Evolutionary conservation across 2,888 invertebrate genomes (phyloP).

Genomic region (Masnerella sp.): DNA sequence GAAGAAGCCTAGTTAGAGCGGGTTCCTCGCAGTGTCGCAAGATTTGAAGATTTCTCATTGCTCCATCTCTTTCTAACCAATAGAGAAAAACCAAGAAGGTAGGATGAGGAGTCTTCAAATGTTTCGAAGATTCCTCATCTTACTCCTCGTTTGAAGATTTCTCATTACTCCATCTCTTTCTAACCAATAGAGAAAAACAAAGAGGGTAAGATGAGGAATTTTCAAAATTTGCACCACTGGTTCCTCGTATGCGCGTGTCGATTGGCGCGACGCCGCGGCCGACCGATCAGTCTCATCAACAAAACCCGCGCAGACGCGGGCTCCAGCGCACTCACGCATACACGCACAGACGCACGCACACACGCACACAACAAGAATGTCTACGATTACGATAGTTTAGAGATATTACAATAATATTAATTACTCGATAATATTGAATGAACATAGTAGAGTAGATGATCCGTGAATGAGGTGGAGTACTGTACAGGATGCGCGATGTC

Average conservation of each 20-base stretch:
- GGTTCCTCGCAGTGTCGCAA: no score
- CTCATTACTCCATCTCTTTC: no score
- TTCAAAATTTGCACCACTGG: no score
- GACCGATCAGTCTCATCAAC: constrained; percentile 76
- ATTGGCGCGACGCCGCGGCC: constrained; percentile 69
- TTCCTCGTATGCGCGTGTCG: constrained; percentile 32
- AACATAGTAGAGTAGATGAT: constrained; percentile 82
- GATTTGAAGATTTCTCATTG: no score
- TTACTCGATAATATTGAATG: constrained; percentile 77
- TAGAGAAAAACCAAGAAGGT: no score
- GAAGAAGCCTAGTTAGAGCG: no score
- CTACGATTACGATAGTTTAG: constrained; percentile 82
- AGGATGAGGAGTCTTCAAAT: no score
- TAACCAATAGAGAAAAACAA: no score
- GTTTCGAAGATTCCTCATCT: no score
- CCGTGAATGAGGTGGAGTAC: constrained; percentile 83
- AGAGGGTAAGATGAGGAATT: no score
- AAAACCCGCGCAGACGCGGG: constrained; percentile 72
- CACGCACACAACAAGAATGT: constrained; percentile 69
- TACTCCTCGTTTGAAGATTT: no score
- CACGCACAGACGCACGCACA: constrained; percentile 61
- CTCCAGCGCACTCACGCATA: constrained; percentile 69
- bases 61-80: no score
- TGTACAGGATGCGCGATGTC: constrained; percentile 80
- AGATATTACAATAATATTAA: constrained; percentile 77